phyloP scores from a whole-genome alignment of 2,113 vertebrate genomes.

The Uropsilus gracilis region DNA sequence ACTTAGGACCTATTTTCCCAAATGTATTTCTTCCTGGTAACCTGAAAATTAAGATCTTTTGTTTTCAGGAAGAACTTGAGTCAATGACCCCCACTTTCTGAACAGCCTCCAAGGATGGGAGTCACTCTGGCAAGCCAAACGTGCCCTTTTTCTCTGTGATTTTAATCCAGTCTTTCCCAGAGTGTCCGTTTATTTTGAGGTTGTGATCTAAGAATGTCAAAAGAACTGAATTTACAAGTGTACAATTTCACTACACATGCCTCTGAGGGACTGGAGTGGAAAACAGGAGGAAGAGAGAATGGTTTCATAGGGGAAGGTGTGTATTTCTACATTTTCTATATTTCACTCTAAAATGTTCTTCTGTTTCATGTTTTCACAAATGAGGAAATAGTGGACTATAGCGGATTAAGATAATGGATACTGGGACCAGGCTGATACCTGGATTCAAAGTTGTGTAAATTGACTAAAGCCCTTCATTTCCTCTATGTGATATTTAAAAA shows the following conservation, averaged over 20 bases:
- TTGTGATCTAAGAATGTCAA: not conserved
- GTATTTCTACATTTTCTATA: not conserved
- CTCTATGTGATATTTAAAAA: not conserved
- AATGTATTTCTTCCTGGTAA: not conserved
- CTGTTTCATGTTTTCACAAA: conserved; percentile 4
- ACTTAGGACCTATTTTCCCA: not conserved
- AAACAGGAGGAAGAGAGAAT: not conserved
- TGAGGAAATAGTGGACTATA: not conserved
- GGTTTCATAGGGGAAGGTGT: not conserved
- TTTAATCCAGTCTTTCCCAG: not conserved
- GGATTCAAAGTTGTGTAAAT: not conserved
- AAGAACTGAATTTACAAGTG: not conserved
- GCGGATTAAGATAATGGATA: not conserved
- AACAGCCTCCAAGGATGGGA: not conserved
- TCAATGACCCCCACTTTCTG: not conserved
- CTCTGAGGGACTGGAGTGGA: not conserved
- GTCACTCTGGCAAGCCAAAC: not conserved
- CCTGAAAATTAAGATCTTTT: not conserved
- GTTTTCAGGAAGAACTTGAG: not conserved
- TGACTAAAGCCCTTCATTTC: not conserved
- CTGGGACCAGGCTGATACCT: not conserved
- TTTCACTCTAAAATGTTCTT: not conserved
- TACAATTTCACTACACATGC: not conserved
- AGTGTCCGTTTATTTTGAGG: not conserved
- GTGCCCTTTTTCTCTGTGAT: not conserved